A percentile compares a stretch with the other conserved stretches of the same genome.
Conservation (phyloP, 2,113 vertebrate species). For the Micronycteris hirsuta region DNA sequence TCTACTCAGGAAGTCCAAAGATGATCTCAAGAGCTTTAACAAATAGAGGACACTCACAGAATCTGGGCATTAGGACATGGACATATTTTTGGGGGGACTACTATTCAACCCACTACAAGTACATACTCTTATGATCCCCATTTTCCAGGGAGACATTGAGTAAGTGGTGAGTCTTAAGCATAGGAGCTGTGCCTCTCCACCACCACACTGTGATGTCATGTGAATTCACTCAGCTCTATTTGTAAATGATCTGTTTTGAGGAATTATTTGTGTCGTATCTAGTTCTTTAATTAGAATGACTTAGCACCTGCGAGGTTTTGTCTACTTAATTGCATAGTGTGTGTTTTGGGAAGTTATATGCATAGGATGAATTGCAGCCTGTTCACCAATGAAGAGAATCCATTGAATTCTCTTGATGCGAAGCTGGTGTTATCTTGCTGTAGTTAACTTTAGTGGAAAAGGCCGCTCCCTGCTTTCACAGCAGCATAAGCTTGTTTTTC, state of each 20-base stretch:
- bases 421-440: background rate
- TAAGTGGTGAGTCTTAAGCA: background rate
- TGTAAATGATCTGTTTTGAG: background rate
- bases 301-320: background rate
- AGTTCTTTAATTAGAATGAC: background rate
- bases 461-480: background rate
- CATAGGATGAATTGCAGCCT: background rate
- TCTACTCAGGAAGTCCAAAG: background rate
- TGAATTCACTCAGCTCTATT: background rate
- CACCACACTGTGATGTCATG: background rate
- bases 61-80: background rate
- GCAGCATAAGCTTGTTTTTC: constrained; percentile 20
- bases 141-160: background rate
- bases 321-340: background rate
- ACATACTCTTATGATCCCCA: background rate
- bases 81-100: background rate
- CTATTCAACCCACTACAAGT: background rate
- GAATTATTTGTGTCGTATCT: background rate
- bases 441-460: background rate
- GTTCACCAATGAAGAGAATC: background rate
- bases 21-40: background rate
- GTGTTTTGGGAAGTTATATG: background rate
- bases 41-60: background rate
- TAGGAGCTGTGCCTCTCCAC: background rate
- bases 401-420: background rate